Conservation (phyloP, 2,888 invertebrate genomes). For the Standfussiana lucernea region DNA sequence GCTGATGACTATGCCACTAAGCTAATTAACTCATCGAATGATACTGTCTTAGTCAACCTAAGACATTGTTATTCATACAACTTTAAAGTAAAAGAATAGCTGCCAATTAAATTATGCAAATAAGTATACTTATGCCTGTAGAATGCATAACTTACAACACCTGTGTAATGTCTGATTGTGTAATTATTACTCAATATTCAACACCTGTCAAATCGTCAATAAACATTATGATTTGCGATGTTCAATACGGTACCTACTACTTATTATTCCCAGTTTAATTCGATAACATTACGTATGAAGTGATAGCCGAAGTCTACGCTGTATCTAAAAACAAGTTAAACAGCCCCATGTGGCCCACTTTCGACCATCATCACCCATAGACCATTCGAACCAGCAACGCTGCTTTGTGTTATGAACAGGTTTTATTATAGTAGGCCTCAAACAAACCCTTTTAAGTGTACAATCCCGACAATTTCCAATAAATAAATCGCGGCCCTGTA, state of each 20-base stretch:
- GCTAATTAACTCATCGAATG: no score
- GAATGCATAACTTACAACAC: constrained; percentile 1
- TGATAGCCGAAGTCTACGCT: no score
- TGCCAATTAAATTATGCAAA: constrained; percentile 14
- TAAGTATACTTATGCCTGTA: not conserved
- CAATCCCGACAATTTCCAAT: not conserved
- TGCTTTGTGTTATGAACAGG: no score
- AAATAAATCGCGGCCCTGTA: not conserved
- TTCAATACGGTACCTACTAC: not conserved
- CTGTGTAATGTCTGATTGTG: not conserved
- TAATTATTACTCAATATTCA: not conserved
- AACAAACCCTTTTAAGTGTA: not conserved
- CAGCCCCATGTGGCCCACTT: no score
- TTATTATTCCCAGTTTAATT: not conserved
- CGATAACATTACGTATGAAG: not conserved
- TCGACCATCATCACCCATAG: no score
- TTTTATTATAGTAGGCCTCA: no score
- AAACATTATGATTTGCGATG: not conserved
- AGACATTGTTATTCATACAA: not conserved
- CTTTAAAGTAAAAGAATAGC: not conserved
- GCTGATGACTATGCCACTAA: no score
- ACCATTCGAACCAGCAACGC: no score
- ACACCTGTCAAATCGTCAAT: not conserved
- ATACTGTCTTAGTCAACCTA: no score
- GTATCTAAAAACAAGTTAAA: no score